phyloP scores from a whole-genome alignment of 2,797 vertebrate genomes.

The Phalanger gymnotis region DNA sequence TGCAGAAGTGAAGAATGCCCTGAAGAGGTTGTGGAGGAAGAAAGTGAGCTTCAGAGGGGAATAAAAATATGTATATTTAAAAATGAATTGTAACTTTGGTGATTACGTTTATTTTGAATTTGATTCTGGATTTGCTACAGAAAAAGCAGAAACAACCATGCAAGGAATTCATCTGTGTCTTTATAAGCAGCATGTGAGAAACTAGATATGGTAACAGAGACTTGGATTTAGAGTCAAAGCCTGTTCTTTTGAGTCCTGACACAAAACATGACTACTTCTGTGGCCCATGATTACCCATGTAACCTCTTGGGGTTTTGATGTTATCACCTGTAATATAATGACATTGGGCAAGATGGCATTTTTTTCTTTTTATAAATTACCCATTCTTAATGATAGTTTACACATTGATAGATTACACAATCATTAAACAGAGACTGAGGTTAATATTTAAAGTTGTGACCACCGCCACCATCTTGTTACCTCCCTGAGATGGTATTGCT shows the following conservation, averaged over 20 bases:
- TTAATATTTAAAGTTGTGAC: neutral
- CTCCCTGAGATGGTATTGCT: neutral
- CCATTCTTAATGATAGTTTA: too few species aligned
- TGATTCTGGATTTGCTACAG: neutral
- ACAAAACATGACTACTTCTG: too few species aligned
- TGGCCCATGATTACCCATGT: too few species aligned
- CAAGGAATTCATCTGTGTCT: neutral
- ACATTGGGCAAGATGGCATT: too few species aligned
- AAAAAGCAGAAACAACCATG: neutral
- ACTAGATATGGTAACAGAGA: neutral
- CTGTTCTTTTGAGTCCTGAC: too few species aligned
- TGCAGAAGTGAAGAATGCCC: conserved; percentile 58
- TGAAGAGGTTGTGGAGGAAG: conserved; percentile 62
- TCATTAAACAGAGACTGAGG: neutral
- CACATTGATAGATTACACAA: neutral
- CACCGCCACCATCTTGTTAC: neutral
- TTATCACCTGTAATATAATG: too few species aligned
- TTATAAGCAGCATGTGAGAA: neutral
- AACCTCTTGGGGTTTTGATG: too few species aligned
- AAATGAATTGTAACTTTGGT: neutral
- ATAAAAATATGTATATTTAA: conserved; percentile 18
- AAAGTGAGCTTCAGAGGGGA: conserved; percentile 21
- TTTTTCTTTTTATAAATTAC: too few species aligned
- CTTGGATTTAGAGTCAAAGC: neutral
- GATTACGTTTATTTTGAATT: neutral